These are phyloP conservation scores for Peromyscus leucopus DNA, from an alignment of 2,113 vertebrate species.

Conservation along the genomic window DNA sequence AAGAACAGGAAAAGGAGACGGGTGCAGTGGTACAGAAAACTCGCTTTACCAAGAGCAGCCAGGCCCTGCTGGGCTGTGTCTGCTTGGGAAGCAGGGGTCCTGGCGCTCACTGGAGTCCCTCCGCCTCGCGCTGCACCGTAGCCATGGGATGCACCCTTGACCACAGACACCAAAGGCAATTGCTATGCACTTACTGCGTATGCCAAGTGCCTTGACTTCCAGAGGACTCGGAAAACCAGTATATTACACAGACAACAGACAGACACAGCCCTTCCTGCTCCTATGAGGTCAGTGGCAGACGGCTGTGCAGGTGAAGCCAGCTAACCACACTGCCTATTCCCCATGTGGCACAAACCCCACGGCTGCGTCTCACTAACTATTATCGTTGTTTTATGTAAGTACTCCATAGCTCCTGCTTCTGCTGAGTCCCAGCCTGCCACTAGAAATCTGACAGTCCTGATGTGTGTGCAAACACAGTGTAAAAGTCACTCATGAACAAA, in stretches of 20 bases:
- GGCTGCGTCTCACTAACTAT: background rate
- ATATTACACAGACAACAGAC: background rate
- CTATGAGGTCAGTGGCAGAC: background rate
- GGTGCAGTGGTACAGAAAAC: background rate
- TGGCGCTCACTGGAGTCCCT: background rate
- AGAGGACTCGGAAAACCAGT: background rate
- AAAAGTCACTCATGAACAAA: background rate
- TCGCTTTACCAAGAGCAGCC: background rate
- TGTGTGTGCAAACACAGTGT: background rate
- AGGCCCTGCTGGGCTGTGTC: background rate
- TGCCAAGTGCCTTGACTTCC: background rate
- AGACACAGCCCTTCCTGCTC: background rate
- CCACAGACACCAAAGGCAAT: background rate
- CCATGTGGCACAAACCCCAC: background rate
- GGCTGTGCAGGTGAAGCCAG: background rate
- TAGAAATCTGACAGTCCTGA: background rate
- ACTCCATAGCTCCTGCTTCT: background rate
- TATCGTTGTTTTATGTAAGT: background rate
- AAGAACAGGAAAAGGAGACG: too few relatives aligned
- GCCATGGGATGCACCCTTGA: background rate
- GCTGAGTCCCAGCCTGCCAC: background rate
- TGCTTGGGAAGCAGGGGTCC: background rate
- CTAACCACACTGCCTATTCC: background rate
- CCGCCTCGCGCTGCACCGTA: background rate
- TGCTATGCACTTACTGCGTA: background rate